Evolutionary conservation across 35 echinoderm and acorn worm species (phyloP).

Genomic region (Stichopus chloronotus): DNA sequence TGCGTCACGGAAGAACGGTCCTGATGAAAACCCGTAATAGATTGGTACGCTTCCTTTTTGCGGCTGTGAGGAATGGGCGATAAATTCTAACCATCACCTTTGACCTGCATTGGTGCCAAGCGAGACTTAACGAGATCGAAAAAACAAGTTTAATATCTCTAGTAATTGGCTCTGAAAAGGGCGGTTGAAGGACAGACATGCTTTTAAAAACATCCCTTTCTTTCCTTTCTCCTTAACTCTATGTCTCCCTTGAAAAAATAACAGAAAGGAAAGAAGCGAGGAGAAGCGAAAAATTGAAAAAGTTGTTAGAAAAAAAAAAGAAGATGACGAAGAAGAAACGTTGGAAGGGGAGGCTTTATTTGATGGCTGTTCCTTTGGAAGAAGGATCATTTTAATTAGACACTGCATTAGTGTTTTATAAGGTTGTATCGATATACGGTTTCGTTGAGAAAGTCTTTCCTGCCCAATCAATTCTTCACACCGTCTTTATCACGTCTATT

Average conservation of each 20-base stretch:
- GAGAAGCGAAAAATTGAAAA: not conserved
- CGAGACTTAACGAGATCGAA: conserved; percentile 31
- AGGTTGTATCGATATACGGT: conserved; percentile 42
- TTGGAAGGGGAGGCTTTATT: not conserved
- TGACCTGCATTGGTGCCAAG: conserved; percentile 59
- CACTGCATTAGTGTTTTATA: conserved; percentile 62
- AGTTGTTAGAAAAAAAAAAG: not conserved
- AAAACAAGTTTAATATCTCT: conserved; percentile 59
- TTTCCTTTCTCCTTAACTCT: not conserved
- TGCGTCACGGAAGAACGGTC: conserved; percentile 46
- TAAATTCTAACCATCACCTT: conserved; percentile 46
- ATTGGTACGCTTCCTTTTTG: conserved; percentile 49
- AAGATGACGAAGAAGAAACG: not conserved
- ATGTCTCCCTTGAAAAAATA: not conserved
- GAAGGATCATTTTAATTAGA: conserved; percentile 55
- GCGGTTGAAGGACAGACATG: conserved; percentile 21
- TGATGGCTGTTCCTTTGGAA: not conserved
- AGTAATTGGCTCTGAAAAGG: conserved; percentile 53
- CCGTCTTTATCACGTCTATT: conserved; percentile 43
- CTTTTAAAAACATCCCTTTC: conserved; percentile 49
- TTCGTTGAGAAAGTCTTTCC: conserved; percentile 28
- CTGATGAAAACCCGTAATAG: conserved; percentile 44
- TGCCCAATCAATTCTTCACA: conserved; percentile 32
- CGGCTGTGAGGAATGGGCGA: conserved; percentile 25
- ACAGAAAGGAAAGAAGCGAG: not conserved